These are phyloP conservation scores for Epinephelus malabaricus DNA, from an alignment of 2,797 vertebrate species.

Conservation along the genomic window DNA sequence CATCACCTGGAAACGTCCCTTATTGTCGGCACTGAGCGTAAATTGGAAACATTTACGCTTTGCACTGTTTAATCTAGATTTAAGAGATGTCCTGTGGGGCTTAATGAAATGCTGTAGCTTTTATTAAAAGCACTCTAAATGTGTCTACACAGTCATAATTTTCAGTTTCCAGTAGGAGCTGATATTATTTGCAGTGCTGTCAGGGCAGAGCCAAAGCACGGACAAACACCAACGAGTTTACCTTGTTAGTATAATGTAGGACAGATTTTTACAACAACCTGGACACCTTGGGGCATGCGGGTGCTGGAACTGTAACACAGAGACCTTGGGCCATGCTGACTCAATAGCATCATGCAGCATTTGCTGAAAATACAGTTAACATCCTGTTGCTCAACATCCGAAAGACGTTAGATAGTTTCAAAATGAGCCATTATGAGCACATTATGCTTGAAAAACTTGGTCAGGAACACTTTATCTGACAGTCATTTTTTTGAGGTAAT, in stretches of 20 bases:
- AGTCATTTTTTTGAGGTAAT: not conserved
- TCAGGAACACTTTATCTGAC: not conserved
- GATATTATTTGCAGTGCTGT: not conserved
- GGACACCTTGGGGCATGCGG: not conserved
- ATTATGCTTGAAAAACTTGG: not conserved
- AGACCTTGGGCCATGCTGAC: slow-evolving; percentile 2
- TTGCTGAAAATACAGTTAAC: slow-evolving; percentile 16
- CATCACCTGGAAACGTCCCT: slow-evolving; percentile 25
- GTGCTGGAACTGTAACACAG: not conserved
- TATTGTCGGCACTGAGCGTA: not conserved
- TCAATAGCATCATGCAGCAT: not conserved
- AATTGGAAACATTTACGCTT: slow-evolving; percentile 21
- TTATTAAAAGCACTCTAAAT: not conserved
- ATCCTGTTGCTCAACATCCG: not conserved
- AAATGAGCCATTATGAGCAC: not conserved
- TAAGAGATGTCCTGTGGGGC: slow-evolving; percentile 12
- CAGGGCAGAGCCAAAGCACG: not conserved
- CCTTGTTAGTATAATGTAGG: not conserved
- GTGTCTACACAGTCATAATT: not conserved
- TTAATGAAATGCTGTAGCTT: not conserved
- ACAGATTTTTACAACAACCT: not conserved
- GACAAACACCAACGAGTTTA: not conserved
- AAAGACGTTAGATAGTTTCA: not conserved
- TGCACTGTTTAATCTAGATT: slow-evolving; percentile 27
- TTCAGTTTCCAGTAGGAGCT: not conserved